Percentiles rank a stretch among this genome's conserved stretches.
Conservation (phyloP, 2,888 invertebrate species). For the Microctonus brassicae region DNA sequence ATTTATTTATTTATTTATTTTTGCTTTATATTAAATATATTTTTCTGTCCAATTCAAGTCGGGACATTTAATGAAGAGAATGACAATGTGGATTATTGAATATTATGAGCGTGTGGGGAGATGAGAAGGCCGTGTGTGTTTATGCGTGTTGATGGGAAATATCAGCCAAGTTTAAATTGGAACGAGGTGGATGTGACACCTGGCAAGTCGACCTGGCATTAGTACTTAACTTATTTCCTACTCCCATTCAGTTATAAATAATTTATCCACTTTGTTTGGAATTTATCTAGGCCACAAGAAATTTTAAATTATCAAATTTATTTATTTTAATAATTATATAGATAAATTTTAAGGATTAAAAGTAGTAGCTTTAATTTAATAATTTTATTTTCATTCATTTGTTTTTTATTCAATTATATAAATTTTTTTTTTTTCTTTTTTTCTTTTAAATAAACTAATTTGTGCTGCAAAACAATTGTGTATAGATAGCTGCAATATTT, state of each 20-base stretch:
- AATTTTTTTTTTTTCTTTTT: too few relatives aligned
- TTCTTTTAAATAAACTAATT: too few relatives aligned
- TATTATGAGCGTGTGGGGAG: too few relatives aligned
- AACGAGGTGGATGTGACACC: constrained; percentile 29
- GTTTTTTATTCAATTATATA: too few relatives aligned
- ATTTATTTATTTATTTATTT: too few relatives aligned
- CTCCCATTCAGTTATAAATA: not conserved
- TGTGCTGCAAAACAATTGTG: too few relatives aligned
- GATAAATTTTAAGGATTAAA: not conserved
- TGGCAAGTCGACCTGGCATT: constrained; percentile 23
- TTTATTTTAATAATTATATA: not conserved
- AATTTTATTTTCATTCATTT: too few relatives aligned
- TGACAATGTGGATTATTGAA: too few relatives aligned
- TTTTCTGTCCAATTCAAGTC: too few relatives aligned
- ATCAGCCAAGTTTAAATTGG: constrained; percentile 33
- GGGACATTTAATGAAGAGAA: too few relatives aligned
- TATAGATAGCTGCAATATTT: too few relatives aligned
- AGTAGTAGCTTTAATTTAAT: not conserved
- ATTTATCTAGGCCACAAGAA: not conserved
- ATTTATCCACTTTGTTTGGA: not conserved
- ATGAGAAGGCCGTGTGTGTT: not conserved
- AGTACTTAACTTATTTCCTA: constrained; percentile 12
- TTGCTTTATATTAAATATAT: too few relatives aligned
- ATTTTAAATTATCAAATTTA: not conserved
- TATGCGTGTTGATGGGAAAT: constrained; percentile 22